Percentiles rank a stretch among this genome's conserved stretches.
Evolutionary conservation across 2,888 invertebrate species (phyloP).

Genomic region (Dynastes maya): DNA sequence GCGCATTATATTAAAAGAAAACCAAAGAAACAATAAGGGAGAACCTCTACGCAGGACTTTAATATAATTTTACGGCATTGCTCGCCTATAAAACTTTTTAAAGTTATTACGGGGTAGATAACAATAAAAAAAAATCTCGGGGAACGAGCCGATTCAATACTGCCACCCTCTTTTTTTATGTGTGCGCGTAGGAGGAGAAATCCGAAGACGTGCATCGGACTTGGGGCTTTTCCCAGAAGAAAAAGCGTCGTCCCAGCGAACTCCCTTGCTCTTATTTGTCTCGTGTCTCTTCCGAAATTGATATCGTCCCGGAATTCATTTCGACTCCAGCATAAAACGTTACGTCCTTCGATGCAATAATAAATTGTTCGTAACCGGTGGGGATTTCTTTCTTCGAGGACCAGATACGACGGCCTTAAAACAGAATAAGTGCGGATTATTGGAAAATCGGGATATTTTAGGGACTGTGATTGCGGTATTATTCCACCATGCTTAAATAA

Average conservation of each 20-base stretch:
- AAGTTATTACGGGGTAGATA: slow-evolving; percentile 44
- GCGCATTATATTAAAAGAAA: neutral
- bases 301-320: slow-evolving; percentile 49
- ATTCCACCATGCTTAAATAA: no score
- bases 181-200: neutral
- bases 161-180: neutral
- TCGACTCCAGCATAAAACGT: slow-evolving; percentile 38
- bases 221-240: neutral
- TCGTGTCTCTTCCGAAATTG: slow-evolving; percentile 43
- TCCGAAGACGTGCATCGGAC: slow-evolving; percentile 4
- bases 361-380: slow-evolving; percentile 43
- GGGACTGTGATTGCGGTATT: no score
- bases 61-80: slow-evolving; percentile 43
- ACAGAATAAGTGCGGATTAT: no score
- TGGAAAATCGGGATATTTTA: no score
- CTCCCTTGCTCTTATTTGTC: slow-evolving; percentile 44
- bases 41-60: slow-evolving; percentile 5
- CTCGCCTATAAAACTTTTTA: slow-evolving; percentile 28
- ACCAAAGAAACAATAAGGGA: neutral
- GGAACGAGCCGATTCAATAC: slow-evolving; percentile 9
- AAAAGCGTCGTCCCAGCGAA: neutral
- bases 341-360: slow-evolving; percentile 41
- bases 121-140: slow-evolving; percentile 42
- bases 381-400: slow-evolving; percentile 21
- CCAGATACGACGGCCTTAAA: no score